A percentile compares a stretch with the other conserved stretches of the same genome.
Conservation (phyloP, 2,797 vertebrate species). For the Prunella strophiata region DNA sequence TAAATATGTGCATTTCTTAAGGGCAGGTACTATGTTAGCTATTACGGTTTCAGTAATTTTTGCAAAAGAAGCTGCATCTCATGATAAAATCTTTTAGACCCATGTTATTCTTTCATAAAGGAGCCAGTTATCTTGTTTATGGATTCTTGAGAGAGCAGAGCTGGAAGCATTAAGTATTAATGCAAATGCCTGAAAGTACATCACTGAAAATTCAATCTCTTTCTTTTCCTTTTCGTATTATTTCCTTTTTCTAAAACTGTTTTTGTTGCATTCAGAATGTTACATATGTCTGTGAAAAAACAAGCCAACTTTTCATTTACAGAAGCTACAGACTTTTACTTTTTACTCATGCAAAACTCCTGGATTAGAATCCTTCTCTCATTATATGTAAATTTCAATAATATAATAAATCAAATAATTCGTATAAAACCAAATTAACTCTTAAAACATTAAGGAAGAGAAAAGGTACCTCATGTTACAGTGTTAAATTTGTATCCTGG, state of each 20-base stretch:
- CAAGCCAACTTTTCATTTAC: background rate
- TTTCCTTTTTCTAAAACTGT: background rate
- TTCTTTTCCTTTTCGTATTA: background rate
- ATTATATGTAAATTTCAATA: background rate
- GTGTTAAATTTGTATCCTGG: background rate
- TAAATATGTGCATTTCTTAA: conserved; percentile 55
- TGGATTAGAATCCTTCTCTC: background rate
- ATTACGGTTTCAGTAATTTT: conserved; percentile 29
- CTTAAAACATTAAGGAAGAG: background rate
- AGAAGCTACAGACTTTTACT: background rate
- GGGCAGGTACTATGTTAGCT: conserved; percentile 13
- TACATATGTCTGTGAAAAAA: background rate
- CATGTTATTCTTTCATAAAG: conserved; percentile 52
- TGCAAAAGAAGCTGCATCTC: conserved; percentile 29
- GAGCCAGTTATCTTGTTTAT: conserved; percentile 61
- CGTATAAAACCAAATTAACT: background rate
- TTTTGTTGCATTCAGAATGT: background rate
- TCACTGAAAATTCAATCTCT: conserved; percentile 11
- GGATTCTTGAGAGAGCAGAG: conserved; percentile 47
- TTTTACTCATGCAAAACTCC: background rate
- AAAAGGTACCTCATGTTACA: background rate
- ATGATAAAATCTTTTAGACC: conserved; percentile 33
- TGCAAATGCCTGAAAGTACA: conserved; percentile 32
- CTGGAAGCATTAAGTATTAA: conserved; percentile 62
- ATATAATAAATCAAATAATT: background rate